Percentiles rank a stretch among this genome's conserved stretches.
Conservation (phyloP, 1,140 invertebrate species). For the Bombus sibiricus region DNA sequence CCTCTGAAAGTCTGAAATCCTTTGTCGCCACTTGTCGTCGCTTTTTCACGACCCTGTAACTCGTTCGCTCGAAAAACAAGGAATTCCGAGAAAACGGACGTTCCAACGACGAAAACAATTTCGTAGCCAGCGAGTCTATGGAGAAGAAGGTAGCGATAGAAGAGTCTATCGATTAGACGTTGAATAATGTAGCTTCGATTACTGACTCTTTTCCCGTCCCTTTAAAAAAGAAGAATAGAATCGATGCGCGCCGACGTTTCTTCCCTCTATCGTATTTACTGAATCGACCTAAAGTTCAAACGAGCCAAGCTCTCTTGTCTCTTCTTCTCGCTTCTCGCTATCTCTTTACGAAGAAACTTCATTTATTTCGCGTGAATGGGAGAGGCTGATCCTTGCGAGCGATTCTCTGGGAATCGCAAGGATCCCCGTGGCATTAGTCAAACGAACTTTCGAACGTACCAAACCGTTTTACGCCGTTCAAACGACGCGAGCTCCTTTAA, state of each 20-base stretch:
- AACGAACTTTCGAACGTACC: conserved; percentile 27
- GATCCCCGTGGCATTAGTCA: conserved; percentile 22
- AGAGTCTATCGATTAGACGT: conserved; percentile 40
- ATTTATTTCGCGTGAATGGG: conserved; percentile 44
- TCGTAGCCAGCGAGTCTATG: conserved; percentile 12
- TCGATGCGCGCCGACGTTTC: background rate
- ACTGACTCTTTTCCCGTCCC: conserved; percentile 2
- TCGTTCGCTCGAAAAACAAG: background rate
- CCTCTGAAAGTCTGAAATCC: background rate
- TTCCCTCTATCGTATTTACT: conserved; percentile 30
- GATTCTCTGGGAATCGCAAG: conserved; percentile 12
- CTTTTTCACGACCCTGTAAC: background rate
- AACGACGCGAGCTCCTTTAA: conserved; percentile 25
- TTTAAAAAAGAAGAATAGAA: conserved; percentile 33
- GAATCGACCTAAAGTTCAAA: conserved; percentile 21
- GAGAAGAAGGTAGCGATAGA: background rate
- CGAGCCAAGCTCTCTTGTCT: background rate
- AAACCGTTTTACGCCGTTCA: conserved; percentile 3
- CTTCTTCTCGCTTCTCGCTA: background rate
- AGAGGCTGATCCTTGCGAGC: conserved; percentile 3
- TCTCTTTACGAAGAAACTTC: conserved; percentile 34
- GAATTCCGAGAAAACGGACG: background rate
- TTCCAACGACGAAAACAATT: background rate
- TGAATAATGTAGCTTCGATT: conserved; percentile 43
- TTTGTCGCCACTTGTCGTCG: conserved; percentile 30